phyloP scores from a whole-genome alignment of 2,113 vertebrate genomes.

The Piliocolobus tephrosceles region DNA sequence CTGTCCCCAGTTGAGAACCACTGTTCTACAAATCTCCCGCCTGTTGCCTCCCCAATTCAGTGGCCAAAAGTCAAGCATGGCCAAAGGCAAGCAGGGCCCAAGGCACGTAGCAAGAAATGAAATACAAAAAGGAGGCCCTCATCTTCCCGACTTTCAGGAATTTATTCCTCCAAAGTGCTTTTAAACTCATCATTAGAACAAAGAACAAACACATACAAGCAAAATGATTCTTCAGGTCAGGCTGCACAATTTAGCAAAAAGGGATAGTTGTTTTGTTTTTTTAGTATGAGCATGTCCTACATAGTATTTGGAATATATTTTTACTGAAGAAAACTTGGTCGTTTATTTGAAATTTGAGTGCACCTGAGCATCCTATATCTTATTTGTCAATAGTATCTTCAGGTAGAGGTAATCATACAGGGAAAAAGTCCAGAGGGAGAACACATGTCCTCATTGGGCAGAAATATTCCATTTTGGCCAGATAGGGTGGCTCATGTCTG shows the following conservation, averaged over 20 bases:
- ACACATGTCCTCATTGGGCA: not conserved
- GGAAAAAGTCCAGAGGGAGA: not conserved
- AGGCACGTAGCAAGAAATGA: accelerated
- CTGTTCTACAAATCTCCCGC: no score
- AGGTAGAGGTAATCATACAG: not conserved
- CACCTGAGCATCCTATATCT: not conserved
- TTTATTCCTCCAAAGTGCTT: not conserved
- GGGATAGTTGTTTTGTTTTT: not conserved
- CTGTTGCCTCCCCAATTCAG: not conserved
- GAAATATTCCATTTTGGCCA: not conserved
- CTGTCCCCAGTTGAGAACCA: not conserved
- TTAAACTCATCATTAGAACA: not conserved
- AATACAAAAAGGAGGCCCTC: not conserved
- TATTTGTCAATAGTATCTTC: not conserved
- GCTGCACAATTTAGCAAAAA: not conserved
- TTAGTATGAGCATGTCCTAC: not conserved
- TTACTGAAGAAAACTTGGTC: not conserved
- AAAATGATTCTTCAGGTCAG: not conserved
- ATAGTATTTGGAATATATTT: not conserved
- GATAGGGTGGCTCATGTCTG: no score
- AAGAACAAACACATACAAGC: not conserved
- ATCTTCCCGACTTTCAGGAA: not conserved
- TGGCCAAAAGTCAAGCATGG: no score
- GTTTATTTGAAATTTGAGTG: not conserved
- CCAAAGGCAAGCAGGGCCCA: not conserved